Evolutionary conservation across 2,888 invertebrate species (phyloP).

Genomic region (Andricus quercusramuli): DNA sequence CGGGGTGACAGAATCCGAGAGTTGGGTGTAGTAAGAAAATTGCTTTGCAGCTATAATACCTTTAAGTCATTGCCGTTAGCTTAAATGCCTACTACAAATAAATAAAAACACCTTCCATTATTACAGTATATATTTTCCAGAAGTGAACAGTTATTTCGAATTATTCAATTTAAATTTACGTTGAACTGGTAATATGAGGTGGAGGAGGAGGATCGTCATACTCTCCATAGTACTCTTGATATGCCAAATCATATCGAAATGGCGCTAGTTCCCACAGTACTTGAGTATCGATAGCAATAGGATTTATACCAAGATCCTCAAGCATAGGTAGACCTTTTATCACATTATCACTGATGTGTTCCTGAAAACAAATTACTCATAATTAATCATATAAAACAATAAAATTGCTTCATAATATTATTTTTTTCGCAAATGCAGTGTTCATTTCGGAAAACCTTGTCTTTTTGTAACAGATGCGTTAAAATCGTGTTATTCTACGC

Average conservation of each 20-base stretch:
- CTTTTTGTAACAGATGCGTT: no score
- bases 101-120: neutral
- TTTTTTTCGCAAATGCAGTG: no score
- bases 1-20: no score
- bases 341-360: constrained; percentile 87
- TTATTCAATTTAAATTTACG: neutral
- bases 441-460: no score
- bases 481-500: no score
- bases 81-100: no score
- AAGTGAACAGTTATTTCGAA: neutral
- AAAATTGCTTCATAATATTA: no score
- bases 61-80: no score
- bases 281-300: constrained; percentile 88
- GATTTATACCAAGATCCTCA: constrained; percentile 91
- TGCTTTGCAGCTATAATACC: no score
- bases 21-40: no score
- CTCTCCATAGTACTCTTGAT: constrained; percentile 88
- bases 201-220: constrained; percentile 84
- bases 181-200: neutral
- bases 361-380: constrained; percentile 79
- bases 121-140: neutral
- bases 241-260: constrained; percentile 85
- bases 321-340: constrained; percentile 85
- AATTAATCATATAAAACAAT: constrained; percentile 20
- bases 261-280: constrained; percentile 91